Evolutionary conservation across 2,797 vertebrate genomes (phyloP).

Genomic region (Ispidina lecontei): DNA sequence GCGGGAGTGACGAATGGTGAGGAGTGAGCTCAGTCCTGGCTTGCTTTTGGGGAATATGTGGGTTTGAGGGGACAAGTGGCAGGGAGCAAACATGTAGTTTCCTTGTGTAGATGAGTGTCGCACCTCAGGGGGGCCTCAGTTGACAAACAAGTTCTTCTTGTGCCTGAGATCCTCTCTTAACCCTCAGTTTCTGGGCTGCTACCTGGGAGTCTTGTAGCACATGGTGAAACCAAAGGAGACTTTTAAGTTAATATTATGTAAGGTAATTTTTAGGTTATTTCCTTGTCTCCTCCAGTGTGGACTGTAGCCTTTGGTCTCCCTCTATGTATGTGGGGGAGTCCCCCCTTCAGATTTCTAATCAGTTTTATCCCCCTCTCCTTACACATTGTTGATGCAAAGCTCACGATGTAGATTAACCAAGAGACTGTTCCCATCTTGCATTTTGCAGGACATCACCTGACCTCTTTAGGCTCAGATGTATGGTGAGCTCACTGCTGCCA

Average conservation of each 20-base stretch:
- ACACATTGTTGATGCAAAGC: background rate
- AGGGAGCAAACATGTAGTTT: fast-evolving
- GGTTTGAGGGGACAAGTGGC: background rate
- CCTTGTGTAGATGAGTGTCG: background rate
- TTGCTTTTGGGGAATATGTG: background rate
- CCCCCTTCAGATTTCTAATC: background rate
- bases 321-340: background rate
- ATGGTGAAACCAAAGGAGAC: background rate
- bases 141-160: background rate
- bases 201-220: background rate
- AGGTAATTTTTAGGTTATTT: background rate
- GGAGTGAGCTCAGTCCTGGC: background rate
- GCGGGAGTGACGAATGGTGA: slow-evolving; percentile 80
- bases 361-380: background rate
- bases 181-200: background rate
- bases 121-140: background rate
- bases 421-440: background rate
- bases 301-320: background rate
- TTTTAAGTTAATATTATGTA: background rate
- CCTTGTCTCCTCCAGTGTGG: background rate
- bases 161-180: background rate
- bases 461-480: background rate
- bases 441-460: background rate
- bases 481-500: background rate
- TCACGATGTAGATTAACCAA: background rate